Percentiles rank a stretch among this genome's conserved stretches.
These are phyloP conservation scores for Malacoraja senta DNA, from an alignment of 2,797 vertebrate species.

Conservation along the genomic window DNA sequence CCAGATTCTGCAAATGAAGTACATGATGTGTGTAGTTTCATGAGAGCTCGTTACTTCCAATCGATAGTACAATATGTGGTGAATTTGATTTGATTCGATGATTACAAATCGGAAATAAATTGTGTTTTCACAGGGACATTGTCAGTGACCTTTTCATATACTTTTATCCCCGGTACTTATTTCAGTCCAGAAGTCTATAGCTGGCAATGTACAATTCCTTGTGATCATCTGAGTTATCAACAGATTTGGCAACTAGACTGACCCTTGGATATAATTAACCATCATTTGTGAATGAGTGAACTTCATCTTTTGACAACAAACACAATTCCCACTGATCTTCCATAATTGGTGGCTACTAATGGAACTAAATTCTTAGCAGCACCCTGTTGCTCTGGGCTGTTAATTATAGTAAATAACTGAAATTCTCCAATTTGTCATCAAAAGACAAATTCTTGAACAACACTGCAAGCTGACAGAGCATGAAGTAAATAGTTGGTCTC, in stretches of 20 bases:
- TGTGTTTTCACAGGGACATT: not conserved
- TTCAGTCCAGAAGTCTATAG: not conserved
- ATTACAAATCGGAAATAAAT: not conserved
- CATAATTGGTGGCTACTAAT: constrained; percentile 6
- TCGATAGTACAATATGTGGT: not conserved
- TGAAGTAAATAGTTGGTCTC: not conserved
- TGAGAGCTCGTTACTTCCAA: constrained; percentile 9
- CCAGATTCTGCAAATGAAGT: not conserved
- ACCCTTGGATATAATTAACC: not conserved
- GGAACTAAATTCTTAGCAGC: not conserved
- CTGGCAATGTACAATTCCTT: not conserved
- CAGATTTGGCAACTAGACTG: not conserved
- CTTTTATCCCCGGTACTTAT: not conserved
- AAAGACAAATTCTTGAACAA: constrained; percentile 6
- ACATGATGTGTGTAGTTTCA: not conserved
- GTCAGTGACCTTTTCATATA: not conserved
- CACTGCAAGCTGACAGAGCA: not conserved
- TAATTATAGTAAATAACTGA: not conserved
- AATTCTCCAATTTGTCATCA: not conserved
- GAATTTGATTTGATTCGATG: not conserved
- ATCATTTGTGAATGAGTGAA: not conserved
- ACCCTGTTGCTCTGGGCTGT: not conserved
- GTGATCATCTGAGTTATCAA: not conserved
- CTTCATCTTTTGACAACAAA: not conserved
- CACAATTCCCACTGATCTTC: constrained; percentile 9